Evolutionary conservation across 2,113 vertebrate genomes (phyloP).

Genomic region (Toxostoma redivivum): DNA sequence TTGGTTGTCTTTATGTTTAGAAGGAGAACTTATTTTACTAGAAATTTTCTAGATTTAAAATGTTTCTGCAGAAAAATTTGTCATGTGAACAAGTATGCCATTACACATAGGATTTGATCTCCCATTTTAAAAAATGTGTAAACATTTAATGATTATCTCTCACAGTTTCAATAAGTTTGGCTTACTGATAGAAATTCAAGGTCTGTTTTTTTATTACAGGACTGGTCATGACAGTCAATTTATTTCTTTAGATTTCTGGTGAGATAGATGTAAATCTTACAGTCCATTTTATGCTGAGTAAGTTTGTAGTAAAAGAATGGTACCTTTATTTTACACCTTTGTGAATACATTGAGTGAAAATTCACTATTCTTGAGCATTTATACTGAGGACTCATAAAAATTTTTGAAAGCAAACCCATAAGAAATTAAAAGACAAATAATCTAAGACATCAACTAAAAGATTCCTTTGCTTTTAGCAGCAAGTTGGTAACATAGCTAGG

Average conservation of each 20-base stretch:
- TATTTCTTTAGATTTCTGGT: background rate
- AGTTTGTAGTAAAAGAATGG: background rate
- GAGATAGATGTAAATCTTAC: background rate
- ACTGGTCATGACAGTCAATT: background rate
- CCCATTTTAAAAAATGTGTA: background rate
- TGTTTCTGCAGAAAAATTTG: background rate
- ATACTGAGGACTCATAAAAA: background rate
- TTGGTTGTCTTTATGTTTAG: background rate
- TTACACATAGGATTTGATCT: background rate
- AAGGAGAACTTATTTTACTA: background rate
- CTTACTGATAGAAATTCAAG: background rate
- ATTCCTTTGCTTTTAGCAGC: background rate
- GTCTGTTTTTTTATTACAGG: background rate
- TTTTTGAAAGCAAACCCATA: background rate
- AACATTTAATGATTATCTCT: fast-evolving
- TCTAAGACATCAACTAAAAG: background rate
- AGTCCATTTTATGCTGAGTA: background rate
- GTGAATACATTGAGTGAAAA: background rate
- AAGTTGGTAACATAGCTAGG: background rate
- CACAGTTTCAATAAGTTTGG: background rate
- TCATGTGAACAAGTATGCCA: background rate
- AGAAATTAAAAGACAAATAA: background rate
- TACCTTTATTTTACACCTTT: background rate
- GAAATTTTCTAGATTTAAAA: background rate
- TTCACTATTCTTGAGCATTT: background rate